A percentile compares a stretch with the other conserved stretches of the same genome.
Evolutionary conservation across 2,113 vertebrate genomes (phyloP).

Genomic region (Neomonachus schauinslandi): DNA sequence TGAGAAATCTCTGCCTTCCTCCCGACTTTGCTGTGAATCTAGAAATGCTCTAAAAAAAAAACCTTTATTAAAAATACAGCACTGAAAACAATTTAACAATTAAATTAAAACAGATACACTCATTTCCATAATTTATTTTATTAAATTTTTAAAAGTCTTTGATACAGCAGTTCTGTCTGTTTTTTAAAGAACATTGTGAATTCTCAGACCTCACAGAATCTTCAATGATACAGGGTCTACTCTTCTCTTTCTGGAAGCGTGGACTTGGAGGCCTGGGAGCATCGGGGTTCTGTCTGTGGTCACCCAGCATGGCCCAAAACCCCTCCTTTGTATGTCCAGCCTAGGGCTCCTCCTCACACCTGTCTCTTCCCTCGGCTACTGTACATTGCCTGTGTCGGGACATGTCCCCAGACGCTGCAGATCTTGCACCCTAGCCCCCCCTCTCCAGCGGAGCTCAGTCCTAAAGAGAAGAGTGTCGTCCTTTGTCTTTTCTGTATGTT

Average conservation of each 20-base stretch:
- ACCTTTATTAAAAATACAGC: neutral
- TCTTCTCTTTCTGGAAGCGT: rapidly evolving
- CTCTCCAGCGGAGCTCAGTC: neutral
- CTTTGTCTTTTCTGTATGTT: neutral
- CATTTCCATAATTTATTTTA: neutral
- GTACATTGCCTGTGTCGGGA: rapidly evolving
- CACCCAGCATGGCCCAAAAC: neutral
- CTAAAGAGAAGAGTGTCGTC: neutral
- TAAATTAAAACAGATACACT: neutral
- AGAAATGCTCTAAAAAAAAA: neutral
- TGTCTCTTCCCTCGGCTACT: neutral
- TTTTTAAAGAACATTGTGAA: neutral
- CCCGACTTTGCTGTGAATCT: neutral
- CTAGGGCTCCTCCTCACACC: rapidly evolving
- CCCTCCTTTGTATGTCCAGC: rapidly evolving
- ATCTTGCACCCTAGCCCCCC: no score
- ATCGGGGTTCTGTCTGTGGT: rapidly evolving
- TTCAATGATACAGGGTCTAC: rapidly evolving
- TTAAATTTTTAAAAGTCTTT: neutral
- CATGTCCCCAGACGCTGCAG: neutral
- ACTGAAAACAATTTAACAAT: neutral
- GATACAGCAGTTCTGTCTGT: neutral
- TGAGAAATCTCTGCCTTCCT: neutral
- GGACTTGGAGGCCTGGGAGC: neutral
- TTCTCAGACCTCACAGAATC: neutral